Evolutionary conservation across 1,140 invertebrate species (phyloP).

Genomic region (Leptonema lineaticorne): DNA sequence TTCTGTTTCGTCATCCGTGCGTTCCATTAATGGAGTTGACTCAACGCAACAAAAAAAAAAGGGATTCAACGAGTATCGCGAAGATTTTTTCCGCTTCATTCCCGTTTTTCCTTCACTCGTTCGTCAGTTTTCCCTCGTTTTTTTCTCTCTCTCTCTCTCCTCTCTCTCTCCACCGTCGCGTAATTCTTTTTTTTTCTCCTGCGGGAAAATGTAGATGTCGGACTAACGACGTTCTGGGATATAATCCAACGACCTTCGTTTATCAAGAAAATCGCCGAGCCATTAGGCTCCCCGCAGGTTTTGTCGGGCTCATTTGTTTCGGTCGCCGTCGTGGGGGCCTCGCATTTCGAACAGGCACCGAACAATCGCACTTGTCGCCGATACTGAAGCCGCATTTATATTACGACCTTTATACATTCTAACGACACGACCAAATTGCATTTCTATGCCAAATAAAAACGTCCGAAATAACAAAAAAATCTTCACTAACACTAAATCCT

Average conservation of each 20-base stretch:
- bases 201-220: constrained; percentile 9
- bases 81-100: background rate
- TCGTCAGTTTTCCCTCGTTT: too few relatives aligned
- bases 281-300: constrained; percentile 11
- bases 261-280: constrained; percentile 21
- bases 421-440: background rate
- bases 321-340: background rate
- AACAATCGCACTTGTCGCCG: background rate
- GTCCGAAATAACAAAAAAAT: too few relatives aligned
- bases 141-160: too few relatives aligned
- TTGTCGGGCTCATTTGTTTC: constrained; percentile 5
- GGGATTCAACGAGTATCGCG: background rate
- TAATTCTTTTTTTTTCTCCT: background rate
- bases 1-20: too few relatives aligned
- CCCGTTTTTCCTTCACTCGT: too few relatives aligned
- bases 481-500: too few relatives aligned
- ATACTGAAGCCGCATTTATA: constrained; percentile 7
- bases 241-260: constrained; percentile 17
- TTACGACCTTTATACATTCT: background rate
- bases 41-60: background rate
- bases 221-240: constrained; percentile 4
- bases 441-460: too few relatives aligned
- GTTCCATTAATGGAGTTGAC: background rate
- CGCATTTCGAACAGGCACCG: background rate
- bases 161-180: too few relatives aligned